Evolutionary conservation across 1,140 invertebrate species (phyloP).

Genomic region (Drosophila gunungcola): DNA sequence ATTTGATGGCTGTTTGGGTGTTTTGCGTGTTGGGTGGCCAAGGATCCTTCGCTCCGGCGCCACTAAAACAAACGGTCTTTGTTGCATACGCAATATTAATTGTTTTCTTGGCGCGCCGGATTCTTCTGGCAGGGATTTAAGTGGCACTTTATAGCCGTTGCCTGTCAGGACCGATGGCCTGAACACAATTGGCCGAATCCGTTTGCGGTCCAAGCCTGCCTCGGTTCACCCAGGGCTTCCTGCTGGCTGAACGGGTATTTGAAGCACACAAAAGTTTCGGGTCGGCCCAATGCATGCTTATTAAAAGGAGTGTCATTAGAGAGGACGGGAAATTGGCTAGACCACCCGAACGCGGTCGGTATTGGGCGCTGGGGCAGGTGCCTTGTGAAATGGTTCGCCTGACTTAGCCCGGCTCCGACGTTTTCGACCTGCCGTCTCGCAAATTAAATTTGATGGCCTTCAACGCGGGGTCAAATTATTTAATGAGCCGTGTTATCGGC

Average conservation of each 20-base stretch:
- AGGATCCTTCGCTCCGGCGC: conserved; percentile 4
- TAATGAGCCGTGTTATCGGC: conserved; percentile 47
- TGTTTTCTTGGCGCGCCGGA: conserved; percentile 60
- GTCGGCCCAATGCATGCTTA: conserved; percentile 64
- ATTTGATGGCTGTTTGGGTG: conserved; percentile 19
- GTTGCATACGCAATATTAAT: conserved; percentile 78
- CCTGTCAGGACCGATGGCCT: neutral
- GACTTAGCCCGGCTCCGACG: neutral
- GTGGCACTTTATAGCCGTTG: conserved; percentile 65
- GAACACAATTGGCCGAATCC: conserved; percentile 5
- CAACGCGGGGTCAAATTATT: conserved; percentile 51
- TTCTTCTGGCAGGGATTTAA: conserved; percentile 56
- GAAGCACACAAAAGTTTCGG: conserved; percentile 47
- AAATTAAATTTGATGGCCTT: conserved; percentile 67
- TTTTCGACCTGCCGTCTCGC: conserved; percentile 13
- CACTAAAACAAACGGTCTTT: conserved; percentile 75
- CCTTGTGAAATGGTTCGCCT: conserved; percentile 46
- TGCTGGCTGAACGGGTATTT: conserved; percentile 48
- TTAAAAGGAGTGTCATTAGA: conserved; percentile 73
- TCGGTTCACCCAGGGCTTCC: conserved; percentile 3
- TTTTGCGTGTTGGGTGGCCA: neutral
- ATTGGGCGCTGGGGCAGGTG: conserved; percentile 47
- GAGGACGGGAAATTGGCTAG: conserved; percentile 48
- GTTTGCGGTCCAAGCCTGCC: no score
- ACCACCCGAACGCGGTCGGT: neutral